Base-by-base conservation (phyloP, 2,797 vertebrate genomes). In the Sciurus carolinensis region DNA sequence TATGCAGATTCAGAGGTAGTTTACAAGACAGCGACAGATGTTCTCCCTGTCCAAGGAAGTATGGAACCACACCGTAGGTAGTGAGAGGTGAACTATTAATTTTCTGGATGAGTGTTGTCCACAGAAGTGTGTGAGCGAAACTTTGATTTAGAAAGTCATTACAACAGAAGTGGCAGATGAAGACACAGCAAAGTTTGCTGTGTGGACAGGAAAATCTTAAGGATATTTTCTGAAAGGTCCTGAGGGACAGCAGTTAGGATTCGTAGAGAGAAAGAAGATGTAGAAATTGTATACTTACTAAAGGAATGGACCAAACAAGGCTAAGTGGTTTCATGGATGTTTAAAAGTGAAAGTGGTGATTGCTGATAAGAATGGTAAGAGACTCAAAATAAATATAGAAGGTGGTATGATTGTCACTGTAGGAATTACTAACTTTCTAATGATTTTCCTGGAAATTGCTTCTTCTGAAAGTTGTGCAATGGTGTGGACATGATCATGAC, bases 381-480 rank as follows among this genome's bases (percentile, higher is more conserved):
- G 13, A 81, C 39, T n/a, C n/a, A 67, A 47, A 47, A 47, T 47
- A 47, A 87, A 50, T 52, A 50, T 13, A 67, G 18, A 77, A 71
- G 20, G 28, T 22, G 42, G 11, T 4, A 13, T 50, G n/a, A 91
- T 72, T 83, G 59, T 2, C 44, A 50, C 44, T 44, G 52, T 6
- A 83, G 66, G 54, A 52, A 50, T 69, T 81, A 66, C 5, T 66
- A 66, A 17, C 7, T 28, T 79, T 90, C 66, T 73, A 42, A 86
- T 83, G 22, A 64, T 72, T 76, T 30, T 30, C 8, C 15, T 91
- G n/a, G n/a, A 87, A 67, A 80, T 57, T 80, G 14, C 22, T 73
- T 64, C 54, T 92, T 44, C 36, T 75, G 44, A 33, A 66, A 82
- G 22, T 64, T 72, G 89, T 81, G 39, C 82, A 92, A 57, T 82